These are phyloP conservation scores for Brachyptera risi DNA, from an alignment of 2,888 invertebrate genomes.

Conservation along the genomic window DNA sequence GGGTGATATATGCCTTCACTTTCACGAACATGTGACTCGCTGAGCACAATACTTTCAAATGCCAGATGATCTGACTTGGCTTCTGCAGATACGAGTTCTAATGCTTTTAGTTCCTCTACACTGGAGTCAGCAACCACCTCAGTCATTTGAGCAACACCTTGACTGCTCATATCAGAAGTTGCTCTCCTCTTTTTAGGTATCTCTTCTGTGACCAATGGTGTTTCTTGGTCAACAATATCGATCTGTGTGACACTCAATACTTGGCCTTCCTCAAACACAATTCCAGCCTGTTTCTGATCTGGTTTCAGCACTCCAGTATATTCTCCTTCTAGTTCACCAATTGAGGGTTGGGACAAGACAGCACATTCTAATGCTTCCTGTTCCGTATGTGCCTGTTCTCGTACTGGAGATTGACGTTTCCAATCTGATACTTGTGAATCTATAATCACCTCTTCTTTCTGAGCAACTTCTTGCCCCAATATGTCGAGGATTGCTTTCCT, in stretches of 20 bases:
- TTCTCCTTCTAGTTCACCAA: conserved; percentile 52
- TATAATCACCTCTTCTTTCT: conserved; percentile 48
- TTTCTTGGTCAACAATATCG: conserved; percentile 47
- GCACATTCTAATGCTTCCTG: conserved; percentile 54
- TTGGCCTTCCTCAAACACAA: conserved; percentile 54
- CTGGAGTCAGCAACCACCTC: conserved; percentile 52
- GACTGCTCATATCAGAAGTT: conserved; percentile 50
- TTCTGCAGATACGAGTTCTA: conserved; percentile 39
- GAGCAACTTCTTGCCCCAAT: conserved; percentile 48
- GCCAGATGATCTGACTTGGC: conserved; percentile 50
- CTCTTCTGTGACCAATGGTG: conserved; percentile 44
- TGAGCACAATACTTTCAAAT: conserved; percentile 54
- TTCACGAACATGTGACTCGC: conserved; percentile 55
- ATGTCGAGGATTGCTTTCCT: conserved; percentile 36
- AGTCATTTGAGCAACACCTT: conserved; percentile 55
- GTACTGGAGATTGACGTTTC: conserved; percentile 44
- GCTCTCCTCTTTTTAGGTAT: conserved; percentile 50
- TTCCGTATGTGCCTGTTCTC: conserved; percentile 50
- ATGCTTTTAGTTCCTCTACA: conserved; percentile 38
- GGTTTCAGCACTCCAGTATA: conserved; percentile 47
- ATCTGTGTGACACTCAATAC: conserved; percentile 54
- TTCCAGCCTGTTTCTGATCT: conserved; percentile 51
- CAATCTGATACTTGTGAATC: conserved; percentile 48
- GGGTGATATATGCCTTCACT: conserved; percentile 51
- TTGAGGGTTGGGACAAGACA: conserved; percentile 50